A percentile compares a stretch with the other conserved stretches of the same genome.
These are phyloP conservation scores for Meganola albula DNA, from an alignment of 2,888 invertebrate species.

Conservation along the genomic window DNA sequence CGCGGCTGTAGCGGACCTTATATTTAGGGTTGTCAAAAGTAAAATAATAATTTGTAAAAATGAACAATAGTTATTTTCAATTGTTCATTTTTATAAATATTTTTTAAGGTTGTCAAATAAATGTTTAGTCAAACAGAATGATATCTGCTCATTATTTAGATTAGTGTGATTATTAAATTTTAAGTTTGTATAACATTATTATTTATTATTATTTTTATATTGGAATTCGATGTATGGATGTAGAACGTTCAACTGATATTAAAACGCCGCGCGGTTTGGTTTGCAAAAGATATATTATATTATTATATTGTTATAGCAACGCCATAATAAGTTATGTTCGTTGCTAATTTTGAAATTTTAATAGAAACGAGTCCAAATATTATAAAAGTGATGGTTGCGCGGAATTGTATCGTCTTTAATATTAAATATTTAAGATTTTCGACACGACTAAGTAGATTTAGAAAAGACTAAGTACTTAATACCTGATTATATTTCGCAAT, in stretches of 20 bases:
- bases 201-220: conserved; percentile 25
- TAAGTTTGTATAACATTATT: conserved; percentile 24
- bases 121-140: conserved; percentile 20
- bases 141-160: conserved; percentile 21
- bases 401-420: conserved; percentile 19
- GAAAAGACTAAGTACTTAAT: conserved; percentile 18
- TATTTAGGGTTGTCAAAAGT: conserved; percentile 10
- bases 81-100: not conserved
- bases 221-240: conserved; percentile 6
- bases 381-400: conserved; percentile 24
- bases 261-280: conserved; percentile 24
- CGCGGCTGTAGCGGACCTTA: conserved; percentile 21
- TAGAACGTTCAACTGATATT: conserved; percentile 8
- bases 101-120: not conserved
- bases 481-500: not conserved
- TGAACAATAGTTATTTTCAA: conserved; percentile 1
- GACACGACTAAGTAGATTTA: conserved; percentile 28
- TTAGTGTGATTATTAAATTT: conserved; percentile 25
- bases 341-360: conserved; percentile 30
- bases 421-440: conserved; percentile 13
- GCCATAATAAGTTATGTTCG: conserved; percentile 38
- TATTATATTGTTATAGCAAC: conserved; percentile 32
- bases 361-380: conserved; percentile 27
- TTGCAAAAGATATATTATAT: conserved; percentile 7
- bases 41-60: not conserved